These are phyloP conservation scores for Sciurus vulgaris DNA, from an alignment of 2,797 vertebrate species.

Conservation along the genomic window DNA sequence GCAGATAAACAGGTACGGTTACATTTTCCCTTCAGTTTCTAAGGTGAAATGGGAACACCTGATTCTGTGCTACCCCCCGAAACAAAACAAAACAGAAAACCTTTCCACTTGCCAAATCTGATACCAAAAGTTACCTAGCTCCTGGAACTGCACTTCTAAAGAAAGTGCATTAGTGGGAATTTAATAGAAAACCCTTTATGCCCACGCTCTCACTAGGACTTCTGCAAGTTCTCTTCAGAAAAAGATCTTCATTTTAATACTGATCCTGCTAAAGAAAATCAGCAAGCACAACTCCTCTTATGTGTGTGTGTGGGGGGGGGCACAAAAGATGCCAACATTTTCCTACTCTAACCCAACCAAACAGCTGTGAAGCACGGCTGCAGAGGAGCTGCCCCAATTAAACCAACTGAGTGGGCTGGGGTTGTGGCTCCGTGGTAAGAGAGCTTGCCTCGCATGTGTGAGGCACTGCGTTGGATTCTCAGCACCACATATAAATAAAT, in stretches of 20 bases:
- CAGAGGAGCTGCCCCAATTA: neutral
- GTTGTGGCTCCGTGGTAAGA: too few relatives aligned
- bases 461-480: too few relatives aligned
- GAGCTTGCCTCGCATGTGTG: too few relatives aligned
- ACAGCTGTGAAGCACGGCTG: neutral
- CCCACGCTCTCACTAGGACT: neutral
- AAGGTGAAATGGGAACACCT: conserved; percentile 46
- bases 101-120: conserved; percentile 54
- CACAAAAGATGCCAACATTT: neutral
- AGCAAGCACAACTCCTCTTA: neutral
- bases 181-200: conserved; percentile 70
- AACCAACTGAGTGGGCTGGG: neutral
- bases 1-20: conserved; percentile 48
- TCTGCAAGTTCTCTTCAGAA: neutral
- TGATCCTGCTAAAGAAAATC: conserved; percentile 2
- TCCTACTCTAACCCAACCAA: neutral
- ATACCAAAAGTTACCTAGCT: conserved; percentile 71
- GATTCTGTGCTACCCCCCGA: neutral
- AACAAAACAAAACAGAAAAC: conserved; percentile 57
- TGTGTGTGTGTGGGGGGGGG: neutral
- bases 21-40: conserved; percentile 53
- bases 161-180: conserved; percentile 62
- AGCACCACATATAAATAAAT: too few relatives aligned
- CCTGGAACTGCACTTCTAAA: conserved; percentile 56
- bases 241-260: neutral